Evolutionary conservation across 64 coral and sea anemone genomes (phyloP), one percentile per base, ranked within the genome.

Genomic region (Cladopsammia gracilis): DNA sequence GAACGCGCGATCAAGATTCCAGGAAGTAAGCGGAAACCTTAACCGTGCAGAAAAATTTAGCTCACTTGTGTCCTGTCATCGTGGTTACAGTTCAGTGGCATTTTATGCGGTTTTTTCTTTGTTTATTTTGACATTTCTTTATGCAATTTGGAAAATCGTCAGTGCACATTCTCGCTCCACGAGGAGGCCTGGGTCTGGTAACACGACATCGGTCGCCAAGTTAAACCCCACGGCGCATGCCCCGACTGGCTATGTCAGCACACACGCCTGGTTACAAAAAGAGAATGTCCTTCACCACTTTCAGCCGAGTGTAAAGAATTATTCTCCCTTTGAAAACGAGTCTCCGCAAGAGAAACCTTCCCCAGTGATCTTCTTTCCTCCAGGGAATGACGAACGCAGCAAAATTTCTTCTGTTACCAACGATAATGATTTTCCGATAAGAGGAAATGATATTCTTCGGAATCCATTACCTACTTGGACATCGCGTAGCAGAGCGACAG

Each of bases 121-220:
- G 48, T 92, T 98, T 70, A 95, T 98, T 34, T 58, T 89, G 73
- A 90, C 96, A 8, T 95, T 98, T 42, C 76, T 98, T 7, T 98
- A 98, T 45, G 87, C 89, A 16, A 85, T 98, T 68, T 98, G 96
- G 96, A 98, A 98, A 92, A 98, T 98, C 34, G 96, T 98, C 58
- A 95, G 96, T 70, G 67, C 96, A 16, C 93, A 98, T 72, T 95
- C 96, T 51, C 93, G 96, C 43, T 79, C 96, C 0, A 71, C 70
- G 34, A 68, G 96, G 82, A 88, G 96, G 22, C 96, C 96, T 59
- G 96, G 88, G 22, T 91, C 93, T 19, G 52, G 73, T 54, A 89
- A 83, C 80, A 67, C 80, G 46, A 64, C 91, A 50, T 50, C 79
- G 62, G 48, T 86, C 57, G 26, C 91, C 13, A 95, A 95, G 78